Conservation (phyloP, 2,797 vertebrate genomes). For the Garrulus glandarius region DNA sequence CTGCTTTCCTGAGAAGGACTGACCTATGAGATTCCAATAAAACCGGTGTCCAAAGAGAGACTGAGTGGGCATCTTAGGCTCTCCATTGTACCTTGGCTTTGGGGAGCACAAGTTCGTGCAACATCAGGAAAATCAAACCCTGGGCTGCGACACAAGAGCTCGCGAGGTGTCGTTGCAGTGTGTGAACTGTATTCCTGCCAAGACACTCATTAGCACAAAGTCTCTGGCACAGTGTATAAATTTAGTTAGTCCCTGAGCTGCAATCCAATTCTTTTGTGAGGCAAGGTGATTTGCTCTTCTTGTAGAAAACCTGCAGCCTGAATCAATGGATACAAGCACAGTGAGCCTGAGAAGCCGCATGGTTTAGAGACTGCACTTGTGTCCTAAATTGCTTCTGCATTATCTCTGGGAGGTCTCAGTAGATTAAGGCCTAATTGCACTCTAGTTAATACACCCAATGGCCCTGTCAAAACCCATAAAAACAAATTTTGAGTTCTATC, state of each 20-base stretch:
- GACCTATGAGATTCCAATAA: background rate
- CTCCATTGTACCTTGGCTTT: background rate
- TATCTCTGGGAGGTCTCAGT: background rate
- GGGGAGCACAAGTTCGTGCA: background rate
- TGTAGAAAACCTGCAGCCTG: background rate
- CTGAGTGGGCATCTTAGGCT: background rate
- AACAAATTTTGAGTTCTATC: background rate
- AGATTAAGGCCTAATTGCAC: constrained; percentile 19
- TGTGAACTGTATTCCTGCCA: background rate
- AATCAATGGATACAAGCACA: background rate
- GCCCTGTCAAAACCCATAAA: background rate
- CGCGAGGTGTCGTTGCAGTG: fast-evolving
- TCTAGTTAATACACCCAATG: background rate
- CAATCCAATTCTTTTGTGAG: background rate
- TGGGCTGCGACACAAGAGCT: background rate
- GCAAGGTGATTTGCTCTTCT: constrained; percentile 41
- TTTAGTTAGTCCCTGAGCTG: background rate
- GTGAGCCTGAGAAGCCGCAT: background rate
- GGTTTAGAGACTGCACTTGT: background rate
- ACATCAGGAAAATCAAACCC: background rate
- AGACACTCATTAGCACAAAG: background rate
- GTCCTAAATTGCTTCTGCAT: background rate
- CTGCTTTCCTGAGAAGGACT: background rate
- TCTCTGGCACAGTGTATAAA: background rate
- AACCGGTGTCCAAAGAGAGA: background rate